Base-by-base conservation (phyloP, 2,888 invertebrate genomes). In the Entomobrya multifasciata region DNA sequence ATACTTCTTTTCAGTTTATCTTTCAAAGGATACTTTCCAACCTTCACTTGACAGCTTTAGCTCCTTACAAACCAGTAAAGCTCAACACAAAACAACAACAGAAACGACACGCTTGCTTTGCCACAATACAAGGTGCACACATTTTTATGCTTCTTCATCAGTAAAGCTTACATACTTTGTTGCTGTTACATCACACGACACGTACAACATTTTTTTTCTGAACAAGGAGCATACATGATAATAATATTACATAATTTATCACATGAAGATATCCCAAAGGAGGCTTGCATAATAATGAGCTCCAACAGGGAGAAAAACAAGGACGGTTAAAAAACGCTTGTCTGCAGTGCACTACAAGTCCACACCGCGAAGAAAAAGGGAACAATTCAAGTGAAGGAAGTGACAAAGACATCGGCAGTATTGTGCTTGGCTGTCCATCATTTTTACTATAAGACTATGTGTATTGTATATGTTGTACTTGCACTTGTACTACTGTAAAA, bases 371-470 rank as follows among this genome's bases (percentile, higher is more conserved):
- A 80, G 80, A 80, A 80, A n/a, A 80, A 67, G 80, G 67, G 67
- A 80, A 80, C 80, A 80, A 80, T 80, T 78, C 44, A 78, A 47
- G 27, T 62, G 52, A 15, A 80, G 36, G 65, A 80, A 80, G 67
- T 80, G 80, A 80, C 80, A 80, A 80, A 80, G 80, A 80, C 80
- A 80, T 67, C 67, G 80, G 80, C 65, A 67, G 65, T 67, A 80
- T 80, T 80, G 80, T 80, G 67, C 80, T 49, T 57, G 27, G 36
- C 67, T 67, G 65, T 80, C 67, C 67, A 52, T 80, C 65, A 65
- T 22, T n/a, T 41, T n/a, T 8, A 8, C 4, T 36, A 36, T 36
- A 36, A 8, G 36, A 36, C 8, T 36, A 36, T 6, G 36, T 8
- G 5, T 36, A 4, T 4, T 36, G 30, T 67, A 36, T 20, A 36